Evolutionary conservation across 2,888 invertebrate species (phyloP), one percentile per base, ranked within the genome.

Genomic region (Pteria penguin): DNA sequence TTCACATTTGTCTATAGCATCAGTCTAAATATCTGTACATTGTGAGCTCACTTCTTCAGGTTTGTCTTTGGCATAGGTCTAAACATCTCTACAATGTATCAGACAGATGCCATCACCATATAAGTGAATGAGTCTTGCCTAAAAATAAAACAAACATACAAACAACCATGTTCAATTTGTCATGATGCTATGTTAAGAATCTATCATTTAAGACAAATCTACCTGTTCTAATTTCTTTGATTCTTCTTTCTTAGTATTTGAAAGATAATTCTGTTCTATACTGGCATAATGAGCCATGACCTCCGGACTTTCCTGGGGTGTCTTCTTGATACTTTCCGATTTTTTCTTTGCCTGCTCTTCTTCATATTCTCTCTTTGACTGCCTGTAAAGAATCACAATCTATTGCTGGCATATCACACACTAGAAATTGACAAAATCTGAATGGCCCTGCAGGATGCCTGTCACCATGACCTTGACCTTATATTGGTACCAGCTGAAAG

Each of bases 331-430:
- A n/a, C n/a, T n/a, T 27, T 84, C 81, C 45, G 83, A 72, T 54
- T 74, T 67, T 24, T 45, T 72, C 29, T 62, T 68, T 68, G 82
- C 80, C 72, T 86, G 82, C 61, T 85, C 83, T 5, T 81, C 82
- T 29, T 88, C 88, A 79, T 85, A 89, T 73, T 89, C 89, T 75
- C 79, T 78, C 72, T 86, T 86, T 8, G 89, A 89, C 76, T 87
- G 83, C 66, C 89, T 89, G 76, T 18, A 78, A 57, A 27, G 14
- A 36, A 36, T n/a, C n/a, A n/a, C n/a, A n/a, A n/a, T n/a, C n/a
- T n/a, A n/a, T n/a, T n/a, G n/a, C n/a, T n/a, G n/a, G n/a, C n/a
- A n/a, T n/a, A n/a, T n/a, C n/a, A n/a, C n/a, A n/a, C n/a, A n/a
- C n/a, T n/a, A n/a, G n/a, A n/a, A n/a, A n/a, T n/a, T n/a, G n/a